Base-by-base conservation (phyloP, 2,888 invertebrate genomes). In the Allolobophora icterica region DNA sequence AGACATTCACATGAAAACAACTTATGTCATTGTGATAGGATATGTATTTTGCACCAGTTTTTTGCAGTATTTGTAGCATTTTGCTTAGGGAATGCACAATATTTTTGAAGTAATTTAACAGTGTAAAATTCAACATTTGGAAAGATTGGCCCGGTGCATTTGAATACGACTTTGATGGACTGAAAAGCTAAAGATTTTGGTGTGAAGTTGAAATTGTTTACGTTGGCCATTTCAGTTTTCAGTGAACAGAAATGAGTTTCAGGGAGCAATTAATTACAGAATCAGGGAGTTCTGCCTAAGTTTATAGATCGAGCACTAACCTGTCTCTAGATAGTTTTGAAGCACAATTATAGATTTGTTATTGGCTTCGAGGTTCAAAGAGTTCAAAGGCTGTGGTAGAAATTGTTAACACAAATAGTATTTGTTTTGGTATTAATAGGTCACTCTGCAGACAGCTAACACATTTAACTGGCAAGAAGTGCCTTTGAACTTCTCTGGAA, bases 401-500 rank as follows among this genome's bases (percentile, higher is more conserved):
- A n/a, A 71, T 71, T 71, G 71, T 71, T 71, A 71, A 71, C 30
- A 71, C n/a, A 71, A 71, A 71, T 71, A 71, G 71, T 71, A 71
- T n/a, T 71, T 71, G 71, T 71, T 71, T 71, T 71, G 71, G 71
- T 71, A 71, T 71, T 71, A 30, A 71, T 71, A 71, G n/a, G n/a
- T 71, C n/a, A 71, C n/a, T n/a, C n/a, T 71, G 71, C 71, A 71
- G 71, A 71, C 71, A 8, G 71, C 71, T 30, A 11, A 30, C 71
- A 71, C 71, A 71, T n/a, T 71, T 71, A 71, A 71, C 71, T 71
- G 71, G 71, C 71, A 71, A 71, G 38, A 87, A 87, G 87, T 87
- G 87, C 87, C 87, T 87, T 87, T 87, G 34, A 87, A 35, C 24
- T 87, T 87, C 87, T 87, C 87, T 87, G 87, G 87, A 87, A 87